A percentile compares a stretch with the other conserved stretches of the same genome.
Conservation (phyloP, 2,113 vertebrate genomes). For the Pontoporia blainvillei region DNA sequence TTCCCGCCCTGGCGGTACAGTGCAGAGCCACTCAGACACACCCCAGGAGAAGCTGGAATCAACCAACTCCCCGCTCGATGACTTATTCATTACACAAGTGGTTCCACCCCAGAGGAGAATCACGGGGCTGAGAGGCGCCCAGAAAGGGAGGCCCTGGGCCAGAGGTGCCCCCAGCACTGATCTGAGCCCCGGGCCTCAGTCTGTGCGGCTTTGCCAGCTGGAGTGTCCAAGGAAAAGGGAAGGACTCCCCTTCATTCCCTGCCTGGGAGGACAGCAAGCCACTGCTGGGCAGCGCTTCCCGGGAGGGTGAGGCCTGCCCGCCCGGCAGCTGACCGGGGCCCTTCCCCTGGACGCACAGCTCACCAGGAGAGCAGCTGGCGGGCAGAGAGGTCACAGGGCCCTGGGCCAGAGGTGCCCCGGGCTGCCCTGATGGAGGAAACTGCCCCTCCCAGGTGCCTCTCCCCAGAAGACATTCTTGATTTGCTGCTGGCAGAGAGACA, state of each 20-base stretch:
- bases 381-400: background rate
- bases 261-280: rapidly evolving
- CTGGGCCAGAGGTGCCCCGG: background rate
- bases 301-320: rapidly evolving
- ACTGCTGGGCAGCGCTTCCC: too few species aligned
- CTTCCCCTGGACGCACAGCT: background rate
- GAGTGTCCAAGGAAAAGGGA: background rate
- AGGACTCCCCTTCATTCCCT: rapidly evolving
- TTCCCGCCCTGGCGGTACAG: background rate
- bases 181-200: background rate
- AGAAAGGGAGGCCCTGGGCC: background rate
- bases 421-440: constrained; percentile 32
- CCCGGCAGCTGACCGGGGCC: rapidly evolving
- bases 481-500: background rate
- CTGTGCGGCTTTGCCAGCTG: background rate
- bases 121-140: background rate
- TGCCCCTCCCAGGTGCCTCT: background rate
- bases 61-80: rapidly evolving
- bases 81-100: too few species aligned
- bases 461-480: background rate
- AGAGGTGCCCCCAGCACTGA: rapidly evolving
- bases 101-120: rapidly evolving
- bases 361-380: background rate
- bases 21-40: rapidly evolving
- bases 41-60: rapidly evolving